Evolutionary conservation across 2,113 vertebrate species (phyloP), one percentile per base, ranked within the genome.

Genomic region (Ardeotis arabs): DNA sequence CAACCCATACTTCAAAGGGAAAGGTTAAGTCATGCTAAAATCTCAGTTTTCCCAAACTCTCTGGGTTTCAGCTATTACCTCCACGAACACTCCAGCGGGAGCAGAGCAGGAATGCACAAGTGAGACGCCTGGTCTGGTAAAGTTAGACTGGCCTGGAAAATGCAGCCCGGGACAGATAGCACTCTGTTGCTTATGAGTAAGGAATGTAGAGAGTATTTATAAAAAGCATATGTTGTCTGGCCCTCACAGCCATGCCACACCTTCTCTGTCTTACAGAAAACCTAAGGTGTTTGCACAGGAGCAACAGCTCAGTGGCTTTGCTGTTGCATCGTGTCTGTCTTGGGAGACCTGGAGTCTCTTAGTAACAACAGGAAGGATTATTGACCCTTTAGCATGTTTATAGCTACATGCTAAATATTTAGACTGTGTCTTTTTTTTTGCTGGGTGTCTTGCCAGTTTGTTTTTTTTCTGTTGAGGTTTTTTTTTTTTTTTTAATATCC

Each of bases 21-120:
- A 68, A 85, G 85, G 93, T 93, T 87, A 92, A 73, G 55, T 75
- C 55, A 16, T 77, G 47, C 59, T 81, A 67, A 86, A 94, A 91
- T 63, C n/a, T 72, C 31, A 16, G 68, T 81, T 94, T 78, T 83
- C 18, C 37, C 67, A n/a, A 55, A 70, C 63, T 86, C 74, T 44
- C 14, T 17, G 33, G 14, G 25, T 85, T 96, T 90, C 37, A 52
- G 70, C 59, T 83, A 1, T 88, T 91, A 75, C 55, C n/a, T 92
- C n/a, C 28, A 18, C 37, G 50, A 50, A 27, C 23, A 3, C n/a
- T 85, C 33, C 37, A 15, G 23, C 35, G n/a, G 50, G 37, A 93
- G 33, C 45, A 56, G 55, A 53, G 15, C 13, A 33, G 85, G 59
- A 77, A 47, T 35, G 64, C 35, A 27, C 53, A 62, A 81, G 68